Evolutionary conservation across 2,797 vertebrate genomes (phyloP).

Genomic region (Buphagus erythrorhynchus): DNA sequence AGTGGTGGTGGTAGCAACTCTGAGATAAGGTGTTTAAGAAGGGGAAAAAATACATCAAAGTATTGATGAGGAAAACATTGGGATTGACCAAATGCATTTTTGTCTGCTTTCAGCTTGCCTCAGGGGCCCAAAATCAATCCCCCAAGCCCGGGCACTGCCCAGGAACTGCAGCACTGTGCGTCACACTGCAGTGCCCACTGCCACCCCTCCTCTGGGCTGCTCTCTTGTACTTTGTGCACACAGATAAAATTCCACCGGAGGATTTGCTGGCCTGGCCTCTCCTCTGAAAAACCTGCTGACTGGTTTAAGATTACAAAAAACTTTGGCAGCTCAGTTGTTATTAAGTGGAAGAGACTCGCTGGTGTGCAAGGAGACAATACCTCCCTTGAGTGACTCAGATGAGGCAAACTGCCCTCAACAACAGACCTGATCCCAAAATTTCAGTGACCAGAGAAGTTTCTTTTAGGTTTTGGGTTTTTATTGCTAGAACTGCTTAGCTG

Average conservation of each 20-base stretch:
- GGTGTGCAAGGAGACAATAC: background rate
- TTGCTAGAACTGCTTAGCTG: background rate
- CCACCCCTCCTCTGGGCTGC: background rate
- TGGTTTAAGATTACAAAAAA: background rate
- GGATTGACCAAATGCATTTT: background rate
- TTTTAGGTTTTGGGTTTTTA: background rate
- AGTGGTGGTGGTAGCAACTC: fast-evolving
- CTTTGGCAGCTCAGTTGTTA: background rate
- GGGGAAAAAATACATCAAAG: background rate
- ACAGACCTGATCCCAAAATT: background rate
- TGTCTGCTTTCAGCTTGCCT: background rate
- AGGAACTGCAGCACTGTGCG: fast-evolving
- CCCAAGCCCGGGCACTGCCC: fast-evolving
- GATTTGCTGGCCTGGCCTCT: background rate
- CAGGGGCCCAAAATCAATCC: background rate
- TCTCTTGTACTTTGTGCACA: fast-evolving
- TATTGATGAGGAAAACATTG: background rate
- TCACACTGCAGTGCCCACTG: fast-evolving
- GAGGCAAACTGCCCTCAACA: background rate
- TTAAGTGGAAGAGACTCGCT: fast-evolving
- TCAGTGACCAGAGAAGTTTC: background rate
- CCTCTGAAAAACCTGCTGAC: background rate
- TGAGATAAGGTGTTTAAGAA: background rate
- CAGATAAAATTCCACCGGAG: background rate
- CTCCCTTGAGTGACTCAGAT: background rate